Conservation (phyloP, 2,797 vertebrate species). For the Melanotaenia trifasciata region DNA sequence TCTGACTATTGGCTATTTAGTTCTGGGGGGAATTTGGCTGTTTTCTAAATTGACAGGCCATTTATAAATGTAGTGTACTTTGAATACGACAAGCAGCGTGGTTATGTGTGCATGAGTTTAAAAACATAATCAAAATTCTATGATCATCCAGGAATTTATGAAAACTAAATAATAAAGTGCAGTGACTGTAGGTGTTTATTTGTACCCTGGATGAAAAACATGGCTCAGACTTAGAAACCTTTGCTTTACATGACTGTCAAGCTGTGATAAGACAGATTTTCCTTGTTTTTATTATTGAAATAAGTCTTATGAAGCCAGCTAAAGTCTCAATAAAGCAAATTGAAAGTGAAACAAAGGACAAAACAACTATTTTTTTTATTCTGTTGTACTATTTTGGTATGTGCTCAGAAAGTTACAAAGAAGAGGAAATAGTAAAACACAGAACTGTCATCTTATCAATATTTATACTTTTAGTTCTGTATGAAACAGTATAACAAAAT, state of each 20-base stretch:
- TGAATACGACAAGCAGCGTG: no score
- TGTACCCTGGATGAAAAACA: no score
- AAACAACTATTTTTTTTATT: background rate
- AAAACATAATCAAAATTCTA: background rate
- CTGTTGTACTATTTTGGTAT: background rate
- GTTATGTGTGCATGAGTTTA: background rate
- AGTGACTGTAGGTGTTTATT: no score
- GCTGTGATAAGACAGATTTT: no score
- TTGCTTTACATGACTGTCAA: no score
- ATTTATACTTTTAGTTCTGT: no score
- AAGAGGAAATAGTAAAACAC: background rate
- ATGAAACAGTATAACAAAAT: no score
- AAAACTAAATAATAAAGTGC: background rate
- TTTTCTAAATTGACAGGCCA: background rate
- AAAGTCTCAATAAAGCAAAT: background rate
- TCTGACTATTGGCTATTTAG: conserved; percentile 13
- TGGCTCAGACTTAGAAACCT: no score
- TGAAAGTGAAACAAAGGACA: background rate
- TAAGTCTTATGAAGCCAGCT: no score
- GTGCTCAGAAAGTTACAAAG: background rate
- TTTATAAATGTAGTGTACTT: background rate
- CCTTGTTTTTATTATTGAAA: no score
- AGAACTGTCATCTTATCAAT: no score
- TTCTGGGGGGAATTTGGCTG: background rate
- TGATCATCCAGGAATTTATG: background rate